Evolutionary conservation across 2,888 invertebrate species (phyloP), one percentile per base, ranked within the genome.

Genomic region (Protonemura montana): DNA sequence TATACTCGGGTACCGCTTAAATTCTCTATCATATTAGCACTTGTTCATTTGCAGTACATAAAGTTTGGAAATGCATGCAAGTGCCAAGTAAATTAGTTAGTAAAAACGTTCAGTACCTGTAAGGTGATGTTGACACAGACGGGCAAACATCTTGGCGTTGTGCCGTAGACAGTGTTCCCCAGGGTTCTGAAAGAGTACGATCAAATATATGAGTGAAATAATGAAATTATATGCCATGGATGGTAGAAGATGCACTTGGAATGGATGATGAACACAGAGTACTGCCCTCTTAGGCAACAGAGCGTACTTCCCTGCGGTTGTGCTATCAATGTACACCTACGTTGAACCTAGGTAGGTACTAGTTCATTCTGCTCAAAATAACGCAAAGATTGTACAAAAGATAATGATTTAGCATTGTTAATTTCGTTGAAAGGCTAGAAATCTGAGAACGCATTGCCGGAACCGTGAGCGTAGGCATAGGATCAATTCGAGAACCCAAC

Each of bases 41-140:
- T 59, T 59, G 59, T 59, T 10, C 3, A 59, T 59, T 59, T 10
- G 16, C 7, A 21, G 59, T 21, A 59, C 59, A 59, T 59, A 59
- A 59, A 10, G 21, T 59, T 59, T 59, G 59, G n/a, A n/a, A n/a
- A n/a, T 21, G 1, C 59, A 59, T 59, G 59, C 13, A 59, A 59
- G 3, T 59, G 59, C 59, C 59, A 59, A 59, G 7, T 59, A 59
- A 10, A 7, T 59, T 59, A 59, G 59, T 1, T 10, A 59, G 13
- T 59, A 59, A 13, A 10, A 59, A 59, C 59, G 59, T 59, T 1
- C 59, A 59, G 59, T 86, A 87, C 87, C 86, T 82, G 86, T 59
- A 27, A 86, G 77, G 83, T 86, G 82, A 27, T 87, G 87, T 76
- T 87, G 86, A 81, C 87, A 87, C 26, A 87, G 86, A 1, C 87